phyloP scores from a whole-genome alignment of 2,113 vertebrate species.

The Manacus vitellinus region DNA sequence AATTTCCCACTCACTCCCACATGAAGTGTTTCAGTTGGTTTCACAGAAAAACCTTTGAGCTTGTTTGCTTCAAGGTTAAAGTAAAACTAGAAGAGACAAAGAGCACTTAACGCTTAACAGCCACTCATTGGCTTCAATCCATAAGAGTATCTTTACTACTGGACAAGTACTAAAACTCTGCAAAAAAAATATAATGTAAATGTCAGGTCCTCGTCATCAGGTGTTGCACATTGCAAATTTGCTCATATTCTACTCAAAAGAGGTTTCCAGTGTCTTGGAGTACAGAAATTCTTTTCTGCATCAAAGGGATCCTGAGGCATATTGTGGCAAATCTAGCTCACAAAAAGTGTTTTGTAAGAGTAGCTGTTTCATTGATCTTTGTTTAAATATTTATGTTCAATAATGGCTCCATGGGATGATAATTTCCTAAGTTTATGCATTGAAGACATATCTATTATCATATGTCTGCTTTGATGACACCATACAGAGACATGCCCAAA shows the following conservation, averaged over 20 bases:
- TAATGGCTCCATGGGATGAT: background rate
- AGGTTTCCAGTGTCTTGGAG: background rate
- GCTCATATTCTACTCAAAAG: background rate
- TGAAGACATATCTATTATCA: background rate
- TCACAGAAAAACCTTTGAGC: background rate
- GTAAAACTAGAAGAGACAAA: background rate
- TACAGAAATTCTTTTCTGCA: background rate
- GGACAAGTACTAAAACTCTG: background rate
- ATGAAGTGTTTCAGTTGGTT: background rate
- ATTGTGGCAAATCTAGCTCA: background rate
- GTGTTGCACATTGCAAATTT: background rate
- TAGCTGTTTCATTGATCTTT: background rate
- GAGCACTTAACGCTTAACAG: background rate
- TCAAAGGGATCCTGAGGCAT: background rate
- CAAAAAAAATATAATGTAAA: background rate
- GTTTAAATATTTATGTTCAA: background rate
- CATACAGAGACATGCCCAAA: background rate
- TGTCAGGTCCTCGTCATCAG: background rate
- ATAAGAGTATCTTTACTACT: background rate
- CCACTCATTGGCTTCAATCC: background rate
- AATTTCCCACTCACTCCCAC: background rate
- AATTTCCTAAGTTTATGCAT: background rate
- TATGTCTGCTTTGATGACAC: background rate
- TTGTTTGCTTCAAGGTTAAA: background rate
- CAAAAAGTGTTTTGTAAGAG: background rate